These are phyloP conservation scores for Bufotes viridis DNA, from an alignment of 2,797 vertebrate species.

Conservation along the genomic window DNA sequence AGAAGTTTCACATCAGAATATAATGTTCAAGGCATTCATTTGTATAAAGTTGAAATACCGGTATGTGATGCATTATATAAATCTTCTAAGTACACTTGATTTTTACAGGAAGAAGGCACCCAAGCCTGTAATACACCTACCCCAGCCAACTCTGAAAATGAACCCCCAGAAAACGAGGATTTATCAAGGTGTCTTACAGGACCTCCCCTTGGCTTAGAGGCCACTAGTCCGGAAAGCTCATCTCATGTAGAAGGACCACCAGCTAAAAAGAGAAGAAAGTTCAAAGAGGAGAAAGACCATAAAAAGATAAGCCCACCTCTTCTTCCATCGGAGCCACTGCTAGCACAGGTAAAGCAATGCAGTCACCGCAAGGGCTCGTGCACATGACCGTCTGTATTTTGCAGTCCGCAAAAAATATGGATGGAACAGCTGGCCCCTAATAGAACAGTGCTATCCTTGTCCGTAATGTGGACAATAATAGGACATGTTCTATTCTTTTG, in stretches of 20 bases:
- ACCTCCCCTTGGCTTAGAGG: slow-evolving; percentile 23
- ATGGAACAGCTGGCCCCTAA: too few species aligned
- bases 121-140: slow-evolving; percentile 66
- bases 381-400: too few species aligned
- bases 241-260: slow-evolving; percentile 64
- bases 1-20: too few species aligned
- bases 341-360: slow-evolving; percentile 58
- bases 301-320: slow-evolving; percentile 54
- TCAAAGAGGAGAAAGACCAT: slow-evolving; percentile 64
- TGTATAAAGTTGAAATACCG: too few species aligned
- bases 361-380: neutral
- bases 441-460: too few species aligned
- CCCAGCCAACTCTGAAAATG: slow-evolving; percentile 68
- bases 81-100: neutral
- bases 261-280: slow-evolving; percentile 67
- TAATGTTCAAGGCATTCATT: too few species aligned
- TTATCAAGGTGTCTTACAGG: slow-evolving; percentile 57
- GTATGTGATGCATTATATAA: too few species aligned
- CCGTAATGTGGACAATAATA: too few species aligned
- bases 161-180: slow-evolving; percentile 70
- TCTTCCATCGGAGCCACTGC: slow-evolving; percentile 61
- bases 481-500: too few species aligned
- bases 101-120: slow-evolving; percentile 69
- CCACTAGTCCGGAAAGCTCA: slow-evolving; percentile 65
- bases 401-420: too few species aligned